phyloP scores from a whole-genome alignment of 2,888 invertebrate species.

The Nephrotoma flavescens region DNA sequence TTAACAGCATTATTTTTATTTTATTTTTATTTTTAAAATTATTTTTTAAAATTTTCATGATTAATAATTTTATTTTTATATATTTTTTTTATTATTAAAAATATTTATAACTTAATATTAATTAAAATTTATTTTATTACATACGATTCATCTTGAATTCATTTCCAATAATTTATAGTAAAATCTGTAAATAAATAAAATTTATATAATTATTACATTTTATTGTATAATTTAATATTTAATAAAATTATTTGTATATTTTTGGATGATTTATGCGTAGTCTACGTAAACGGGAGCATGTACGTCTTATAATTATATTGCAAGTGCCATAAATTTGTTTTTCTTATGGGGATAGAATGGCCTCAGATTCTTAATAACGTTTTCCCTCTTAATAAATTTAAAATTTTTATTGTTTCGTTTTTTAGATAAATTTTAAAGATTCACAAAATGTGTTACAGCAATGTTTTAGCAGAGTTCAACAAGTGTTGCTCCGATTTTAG shows the following conservation, averaged over 20 bases:
- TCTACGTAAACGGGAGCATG: background rate
- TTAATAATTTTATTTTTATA: background rate
- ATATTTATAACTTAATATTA: background rate
- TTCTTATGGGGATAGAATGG: background rate
- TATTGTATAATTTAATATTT: background rate
- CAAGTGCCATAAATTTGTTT: background rate
- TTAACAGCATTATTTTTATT: background rate
- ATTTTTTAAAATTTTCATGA: conserved; percentile 1
- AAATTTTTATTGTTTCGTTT: background rate
- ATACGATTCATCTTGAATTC: background rate
- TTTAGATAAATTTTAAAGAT: background rate
- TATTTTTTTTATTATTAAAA: background rate
- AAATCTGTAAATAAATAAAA: background rate
- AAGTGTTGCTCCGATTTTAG: background rate
- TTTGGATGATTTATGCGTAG: background rate
- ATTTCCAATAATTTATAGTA: background rate
- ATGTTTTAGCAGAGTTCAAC: background rate
- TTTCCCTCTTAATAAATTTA: background rate
- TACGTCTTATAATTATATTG: background rate
- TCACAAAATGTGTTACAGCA: background rate
- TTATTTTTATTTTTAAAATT: conserved; percentile 1
- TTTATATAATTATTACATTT: background rate
- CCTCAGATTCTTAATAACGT: background rate
- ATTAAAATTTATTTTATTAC: background rate
- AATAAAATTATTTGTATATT: background rate